Evolutionary conservation across 1,140 invertebrate genomes (phyloP), one percentile per base, ranked within the genome.

Genomic region (Drosophila virilis): DNA sequence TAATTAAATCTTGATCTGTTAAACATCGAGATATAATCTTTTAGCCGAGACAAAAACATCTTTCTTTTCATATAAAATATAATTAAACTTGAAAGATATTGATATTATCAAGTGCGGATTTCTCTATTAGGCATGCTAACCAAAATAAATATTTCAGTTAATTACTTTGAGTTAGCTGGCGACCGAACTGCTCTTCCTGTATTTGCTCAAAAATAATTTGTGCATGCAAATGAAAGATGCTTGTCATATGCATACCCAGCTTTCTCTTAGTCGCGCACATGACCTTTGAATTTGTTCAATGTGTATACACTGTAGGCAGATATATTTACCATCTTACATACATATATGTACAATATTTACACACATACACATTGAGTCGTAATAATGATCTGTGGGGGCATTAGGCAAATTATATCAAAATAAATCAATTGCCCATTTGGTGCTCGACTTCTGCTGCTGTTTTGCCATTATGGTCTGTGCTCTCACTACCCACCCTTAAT

Each of bases 341-440:
- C 4, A 48, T 10, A 37, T 43, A 37, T 17, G 12, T 22, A 38
- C 35, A 60, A 40, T 40, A 7, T 22, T n/a, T 55, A 38, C 40
- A 32, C 42, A n/a, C 8, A 43, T 1, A 6, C 1, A 42, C 15
- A 33, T 50, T 12, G 33, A 40, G 42, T 42, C 38, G 50, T 46
- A 71, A 38, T 12, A 60, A 45, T 48, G 13, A 15, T 37, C 13
- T 55, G 46, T 75, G 17, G 68, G 43, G 13, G 65, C 62, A 70
- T 62, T 55, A 61, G 51, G 52, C 38, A 84, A 77, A 74, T 62
- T 60, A 66, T 70, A 61, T 71, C 40, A 62, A 81, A 84, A 80
- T 86, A 81, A 85, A 86, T 81, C 67, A 81, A 69, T 81, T 69
- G 69, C 60, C 84, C 50, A 71, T 72, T 74, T 65, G 69, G 51